A percentile compares a stretch with the other conserved stretches of the same genome.
These are phyloP conservation scores for Charadrius vociferus DNA, from an alignment of 2,113 vertebrate species.

Conservation along the genomic window DNA sequence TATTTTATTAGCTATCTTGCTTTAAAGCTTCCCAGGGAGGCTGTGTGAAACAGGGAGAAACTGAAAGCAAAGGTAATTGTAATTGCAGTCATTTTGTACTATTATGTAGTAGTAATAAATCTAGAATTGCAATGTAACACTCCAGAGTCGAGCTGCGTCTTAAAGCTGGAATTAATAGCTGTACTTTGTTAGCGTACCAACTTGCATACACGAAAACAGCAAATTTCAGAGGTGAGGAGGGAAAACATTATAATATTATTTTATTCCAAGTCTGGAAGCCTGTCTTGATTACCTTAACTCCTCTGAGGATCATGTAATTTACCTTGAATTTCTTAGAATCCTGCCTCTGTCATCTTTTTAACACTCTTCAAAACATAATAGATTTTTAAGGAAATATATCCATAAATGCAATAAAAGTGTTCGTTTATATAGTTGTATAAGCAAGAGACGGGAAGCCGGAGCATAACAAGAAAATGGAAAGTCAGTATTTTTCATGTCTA, in stretches of 20 bases:
- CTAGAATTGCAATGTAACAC: conserved; percentile 49
- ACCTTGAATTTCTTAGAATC: background rate
- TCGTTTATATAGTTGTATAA: background rate
- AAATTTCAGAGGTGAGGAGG: background rate
- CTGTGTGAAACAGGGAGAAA: conserved; percentile 8
- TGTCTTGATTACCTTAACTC: conserved; percentile 29
- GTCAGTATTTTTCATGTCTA: background rate
- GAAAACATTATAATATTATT: background rate
- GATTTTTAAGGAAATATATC: background rate
- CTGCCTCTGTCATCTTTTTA: background rate
- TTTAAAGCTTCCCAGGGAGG: conserved; percentile 61
- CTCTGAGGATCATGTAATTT: background rate
- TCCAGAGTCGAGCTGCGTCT: conserved; percentile 7
- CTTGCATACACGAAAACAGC: background rate
- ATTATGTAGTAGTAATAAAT: conserved; percentile 62
- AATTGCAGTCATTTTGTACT: conserved; percentile 65
- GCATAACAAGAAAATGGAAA: background rate
- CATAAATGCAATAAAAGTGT: background rate
- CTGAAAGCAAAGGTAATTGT: conserved; percentile 65
- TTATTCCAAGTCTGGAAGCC: background rate
- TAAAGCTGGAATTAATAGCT: conserved; percentile 57
- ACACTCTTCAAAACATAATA: background rate
- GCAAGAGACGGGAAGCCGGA: accelerated
- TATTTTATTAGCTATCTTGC: conserved; percentile 57
- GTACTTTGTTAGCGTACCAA: conserved; percentile 17